Evolutionary conservation across 1,140 invertebrate genomes (phyloP).

Genomic region (Phenacoccus solenopsis): DNA sequence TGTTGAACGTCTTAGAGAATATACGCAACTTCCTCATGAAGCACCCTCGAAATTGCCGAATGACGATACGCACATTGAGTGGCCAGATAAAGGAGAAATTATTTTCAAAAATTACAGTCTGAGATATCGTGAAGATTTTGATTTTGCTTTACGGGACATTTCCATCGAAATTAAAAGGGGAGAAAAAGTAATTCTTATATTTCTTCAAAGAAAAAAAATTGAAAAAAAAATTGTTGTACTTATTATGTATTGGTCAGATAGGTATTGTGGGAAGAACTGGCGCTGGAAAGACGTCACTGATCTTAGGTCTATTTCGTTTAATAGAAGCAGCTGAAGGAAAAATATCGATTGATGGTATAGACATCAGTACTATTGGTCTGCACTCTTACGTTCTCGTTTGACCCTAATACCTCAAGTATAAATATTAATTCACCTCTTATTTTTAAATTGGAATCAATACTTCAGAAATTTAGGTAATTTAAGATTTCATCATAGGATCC

Average conservation of each 20-base stretch:
- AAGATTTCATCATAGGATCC: conserved; percentile 50
- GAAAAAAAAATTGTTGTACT: no score
- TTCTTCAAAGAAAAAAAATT: no score
- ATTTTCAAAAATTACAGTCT: conserved; percentile 63
- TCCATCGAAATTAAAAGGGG: conserved; percentile 54
- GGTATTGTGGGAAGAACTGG: conserved; percentile 74
- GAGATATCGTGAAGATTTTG: conserved; percentile 63
- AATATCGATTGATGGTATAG: conserved; percentile 82
- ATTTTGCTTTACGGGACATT: conserved; percentile 62
- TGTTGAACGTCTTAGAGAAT: conserved; percentile 94
- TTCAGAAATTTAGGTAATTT: neutral
- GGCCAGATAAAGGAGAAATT: conserved; percentile 62
- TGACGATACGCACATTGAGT: conserved; percentile 42
- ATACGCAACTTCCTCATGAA: conserved; percentile 69
- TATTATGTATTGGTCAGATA: conserved; percentile 33
- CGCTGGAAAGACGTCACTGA: conserved; percentile 77
- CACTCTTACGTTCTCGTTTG: conserved; percentile 76
- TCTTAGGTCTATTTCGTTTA: conserved; percentile 71
- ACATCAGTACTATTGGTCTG: conserved; percentile 76
- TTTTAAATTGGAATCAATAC: no score
- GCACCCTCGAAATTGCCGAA: conserved; percentile 53
- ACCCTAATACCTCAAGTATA: conserved; percentile 83
- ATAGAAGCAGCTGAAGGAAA: conserved; percentile 69
- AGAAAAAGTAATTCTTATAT: conserved; percentile 57
- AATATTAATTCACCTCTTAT: no score